Evolutionary conservation across 1,140 invertebrate species (phyloP), one percentile per base, ranked within the genome.

Genomic region (Heliconius eleuchia): DNA sequence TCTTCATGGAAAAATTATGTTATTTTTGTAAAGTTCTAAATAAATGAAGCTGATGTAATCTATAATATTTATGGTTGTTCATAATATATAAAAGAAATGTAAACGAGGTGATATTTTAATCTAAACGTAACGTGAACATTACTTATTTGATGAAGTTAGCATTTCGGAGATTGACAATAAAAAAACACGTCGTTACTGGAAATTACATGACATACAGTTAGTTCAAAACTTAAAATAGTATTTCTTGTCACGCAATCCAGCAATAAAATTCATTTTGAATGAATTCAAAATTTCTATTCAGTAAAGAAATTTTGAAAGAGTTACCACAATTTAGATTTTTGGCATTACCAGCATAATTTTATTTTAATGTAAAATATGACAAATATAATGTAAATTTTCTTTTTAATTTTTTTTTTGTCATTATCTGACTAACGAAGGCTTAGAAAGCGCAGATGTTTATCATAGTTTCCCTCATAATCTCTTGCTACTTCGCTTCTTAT

Each of bases 141-240:
- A 79, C 76, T 84, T 84, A 82, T 80, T 82, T 78, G 78, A 75
- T 76, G 79, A 55, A 79, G 75, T 79, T 79, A 79, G 76, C 75
- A 39, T 71, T 82, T 79, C 74, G 77, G 80, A 76, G 78, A 77
- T 82, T 89, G 86, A 91, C 89, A 92, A 89, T 88, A 88, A 91
- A 88, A 92, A 91, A 92, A 92, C 91, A 92, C 87, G 85, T 92
- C 88, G 90, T 92, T 91, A 94, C 85, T 87, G 83, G 89, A 90
- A 90, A 92, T 94, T 91, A 92, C 92, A 94, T 88, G 89, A 92
- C 87, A 85, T 89, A 86, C 86, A 86, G 88, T 91, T 92, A 86
- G 84, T 86, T 85, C 82, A 85, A 87, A 85, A 73, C 81, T 85
- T 92, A 89, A 94, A 85, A 83, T 86, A 94, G 85, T 83, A 87